Percentiles rank a stretch among this genome's conserved stretches.
Evolutionary conservation across 2,797 vertebrate genomes (phyloP).

Genomic region (Zenarchopterus dispar): DNA sequence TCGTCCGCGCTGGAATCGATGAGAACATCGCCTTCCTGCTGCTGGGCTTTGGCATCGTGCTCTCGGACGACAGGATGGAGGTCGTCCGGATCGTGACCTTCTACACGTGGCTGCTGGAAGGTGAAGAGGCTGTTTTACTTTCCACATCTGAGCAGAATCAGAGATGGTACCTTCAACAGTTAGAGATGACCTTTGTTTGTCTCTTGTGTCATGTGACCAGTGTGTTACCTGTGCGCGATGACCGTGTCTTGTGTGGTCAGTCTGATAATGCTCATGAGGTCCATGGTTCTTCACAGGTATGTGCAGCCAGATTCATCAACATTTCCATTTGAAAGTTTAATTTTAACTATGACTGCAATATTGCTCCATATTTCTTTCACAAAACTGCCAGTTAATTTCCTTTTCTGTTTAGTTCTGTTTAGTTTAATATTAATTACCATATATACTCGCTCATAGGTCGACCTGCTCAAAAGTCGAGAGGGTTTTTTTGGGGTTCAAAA

Average conservation of each 20-base stretch:
- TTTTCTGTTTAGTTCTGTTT: too few species aligned
- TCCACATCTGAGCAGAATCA: neutral
- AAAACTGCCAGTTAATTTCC: neutral
- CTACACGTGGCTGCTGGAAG: slow-evolving; percentile 92
- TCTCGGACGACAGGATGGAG: slow-evolving; percentile 88
- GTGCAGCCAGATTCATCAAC: neutral
- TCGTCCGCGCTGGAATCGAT: slow-evolving; percentile 86
- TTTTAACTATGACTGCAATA: too few species aligned
- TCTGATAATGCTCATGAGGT: slow-evolving; percentile 87
- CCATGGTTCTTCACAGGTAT: slow-evolving; percentile 91
- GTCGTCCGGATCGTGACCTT: slow-evolving; percentile 88
- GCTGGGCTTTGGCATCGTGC: slow-evolving; percentile 87
- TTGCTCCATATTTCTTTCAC: neutral
- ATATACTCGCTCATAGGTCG: too few species aligned
- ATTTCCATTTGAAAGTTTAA: too few species aligned
- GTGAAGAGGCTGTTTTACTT: slow-evolving; percentile 60
- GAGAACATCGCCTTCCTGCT: slow-evolving; percentile 90
- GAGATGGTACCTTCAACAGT: neutral
- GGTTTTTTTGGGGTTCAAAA: too few species aligned
- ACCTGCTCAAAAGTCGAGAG: too few species aligned
- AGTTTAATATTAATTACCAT: too few species aligned
- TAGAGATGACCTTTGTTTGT: neutral
- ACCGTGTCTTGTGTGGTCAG: slow-evolving; percentile 88
- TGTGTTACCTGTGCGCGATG: slow-evolving; percentile 91
- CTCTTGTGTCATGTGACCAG: slow-evolving; percentile 63